A percentile compares a stretch with the other conserved stretches of the same genome.
phyloP scores from a whole-genome alignment of 92 coral and sea anemone species.

The Galaxea fascicularis region DNA sequence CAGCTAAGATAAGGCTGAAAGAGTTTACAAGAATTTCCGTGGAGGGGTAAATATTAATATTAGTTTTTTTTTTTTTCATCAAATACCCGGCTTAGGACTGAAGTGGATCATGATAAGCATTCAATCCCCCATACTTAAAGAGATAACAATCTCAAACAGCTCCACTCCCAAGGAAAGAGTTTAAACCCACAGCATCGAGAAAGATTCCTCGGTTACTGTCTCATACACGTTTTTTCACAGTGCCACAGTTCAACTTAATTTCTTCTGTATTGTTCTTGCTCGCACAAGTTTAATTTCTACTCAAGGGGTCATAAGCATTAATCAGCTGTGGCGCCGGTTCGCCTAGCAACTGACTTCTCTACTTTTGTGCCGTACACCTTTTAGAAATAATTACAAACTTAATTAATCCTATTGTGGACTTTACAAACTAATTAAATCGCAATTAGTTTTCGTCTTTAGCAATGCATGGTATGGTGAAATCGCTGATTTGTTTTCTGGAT shows the following conservation, averaged over 20 bases:
- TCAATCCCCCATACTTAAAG: not conserved
- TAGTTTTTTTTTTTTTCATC: not conserved
- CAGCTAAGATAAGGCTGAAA: not conserved
- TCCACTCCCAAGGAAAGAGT: not conserved
- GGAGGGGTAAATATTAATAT: not conserved
- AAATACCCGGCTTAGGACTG: not conserved
- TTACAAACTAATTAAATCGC: not conserved
- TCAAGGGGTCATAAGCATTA: not conserved
- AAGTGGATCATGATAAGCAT: not conserved
- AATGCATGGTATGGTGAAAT: not conserved
- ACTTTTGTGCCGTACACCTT: no score
- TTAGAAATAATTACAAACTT: not conserved
- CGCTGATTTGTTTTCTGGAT: no score
- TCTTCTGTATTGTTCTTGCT: no score
- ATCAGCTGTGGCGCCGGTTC: no score
- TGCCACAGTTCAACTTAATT: not conserved
- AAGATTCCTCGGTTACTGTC: no score
- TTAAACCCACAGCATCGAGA: not conserved
- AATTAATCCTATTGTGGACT: not conserved
- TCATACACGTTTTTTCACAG: no score
- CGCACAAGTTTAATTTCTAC: not conserved
- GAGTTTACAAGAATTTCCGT: not conserved
- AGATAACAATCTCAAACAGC: not conserved
- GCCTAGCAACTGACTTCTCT: not conserved
- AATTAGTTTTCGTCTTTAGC: not conserved